Conservation (phyloP, 1,140 invertebrate species). For the Pogonomyrmex californicus region DNA sequence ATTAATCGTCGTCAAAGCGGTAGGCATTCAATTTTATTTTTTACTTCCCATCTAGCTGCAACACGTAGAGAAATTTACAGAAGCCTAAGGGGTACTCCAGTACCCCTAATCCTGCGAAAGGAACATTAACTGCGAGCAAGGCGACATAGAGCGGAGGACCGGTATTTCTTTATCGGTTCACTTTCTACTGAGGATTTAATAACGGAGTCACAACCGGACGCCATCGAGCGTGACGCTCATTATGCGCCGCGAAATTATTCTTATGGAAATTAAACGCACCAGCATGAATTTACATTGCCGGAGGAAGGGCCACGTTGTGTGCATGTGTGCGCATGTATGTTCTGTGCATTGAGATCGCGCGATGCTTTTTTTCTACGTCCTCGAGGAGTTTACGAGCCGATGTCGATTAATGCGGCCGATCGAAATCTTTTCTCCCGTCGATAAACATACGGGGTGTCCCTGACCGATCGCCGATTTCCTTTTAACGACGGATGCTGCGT, state of each 20-base stretch:
- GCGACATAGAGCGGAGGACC: constrained; percentile 43
- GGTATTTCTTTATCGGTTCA: constrained; percentile 68
- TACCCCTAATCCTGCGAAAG: constrained; percentile 26
- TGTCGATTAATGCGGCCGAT: constrained; percentile 27
- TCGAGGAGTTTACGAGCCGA: constrained; percentile 58
- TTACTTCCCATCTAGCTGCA: neutral
- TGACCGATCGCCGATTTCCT: constrained; percentile 45
- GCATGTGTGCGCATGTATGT: neutral
- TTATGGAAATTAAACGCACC: constrained; percentile 68
- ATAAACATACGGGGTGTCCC: constrained; percentile 48
- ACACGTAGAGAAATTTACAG: neutral
- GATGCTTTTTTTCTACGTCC: constrained; percentile 54
- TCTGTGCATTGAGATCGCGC: constrained; percentile 15
- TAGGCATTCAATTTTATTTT: neutral
- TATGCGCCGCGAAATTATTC: constrained; percentile 70
- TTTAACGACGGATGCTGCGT: constrained; percentile 36
- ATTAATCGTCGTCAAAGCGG: neutral
- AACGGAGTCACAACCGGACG: constrained; percentile 65
- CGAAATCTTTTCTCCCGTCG: constrained; percentile 35
- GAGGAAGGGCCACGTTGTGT: constrained; percentile 49
- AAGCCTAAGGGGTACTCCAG: neutral
- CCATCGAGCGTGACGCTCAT: constrained; percentile 66
- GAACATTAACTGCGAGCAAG: constrained; percentile 56
- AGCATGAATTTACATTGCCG: constrained; percentile 49
- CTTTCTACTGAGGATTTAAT: constrained; percentile 72